Percentiles rank a stretch among this genome's conserved stretches.
Conservation (phyloP, 2,113 vertebrate genomes). For the Spilogale gracilis region DNA sequence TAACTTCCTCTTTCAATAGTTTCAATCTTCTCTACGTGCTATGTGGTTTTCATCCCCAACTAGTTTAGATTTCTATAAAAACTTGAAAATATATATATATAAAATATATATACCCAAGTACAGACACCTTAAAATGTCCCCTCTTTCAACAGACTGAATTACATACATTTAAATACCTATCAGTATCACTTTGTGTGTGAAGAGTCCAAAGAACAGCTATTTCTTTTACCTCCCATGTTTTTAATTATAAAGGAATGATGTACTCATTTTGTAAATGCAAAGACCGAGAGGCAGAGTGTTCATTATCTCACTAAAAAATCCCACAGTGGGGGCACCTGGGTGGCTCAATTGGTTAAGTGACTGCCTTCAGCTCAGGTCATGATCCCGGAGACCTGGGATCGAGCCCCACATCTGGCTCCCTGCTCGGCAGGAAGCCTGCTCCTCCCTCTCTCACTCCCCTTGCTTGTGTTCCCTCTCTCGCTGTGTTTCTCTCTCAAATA, state of each 20-base stretch:
- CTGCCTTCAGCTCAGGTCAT: too few species aligned
- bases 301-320: not conserved
- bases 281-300: not conserved
- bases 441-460: too few species aligned
- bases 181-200: not conserved
- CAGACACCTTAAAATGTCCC: not conserved
- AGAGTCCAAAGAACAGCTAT: not conserved
- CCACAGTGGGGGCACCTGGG: too few species aligned
- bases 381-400: too few species aligned
- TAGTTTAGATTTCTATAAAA: slow-evolving; percentile 10
- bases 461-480: too few species aligned
- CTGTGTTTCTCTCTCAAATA: too few species aligned
- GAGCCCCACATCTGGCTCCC: too few species aligned
- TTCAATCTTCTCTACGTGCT: not conserved
- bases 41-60: not conserved
- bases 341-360: too few species aligned
- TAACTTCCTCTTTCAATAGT: not conserved
- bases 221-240: not conserved
- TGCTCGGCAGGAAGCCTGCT: too few species aligned
- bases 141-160: slow-evolving; percentile 8
- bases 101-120: not conserved
- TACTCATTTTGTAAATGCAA: not conserved
- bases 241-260: not conserved
- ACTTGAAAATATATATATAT: not conserved
- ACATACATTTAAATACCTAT: not conserved